A percentile compares a stretch with the other conserved stretches of the same genome.
These are phyloP conservation scores for Lasiommata megera DNA, from an alignment of 2,888 invertebrate species.

Conservation along the genomic window DNA sequence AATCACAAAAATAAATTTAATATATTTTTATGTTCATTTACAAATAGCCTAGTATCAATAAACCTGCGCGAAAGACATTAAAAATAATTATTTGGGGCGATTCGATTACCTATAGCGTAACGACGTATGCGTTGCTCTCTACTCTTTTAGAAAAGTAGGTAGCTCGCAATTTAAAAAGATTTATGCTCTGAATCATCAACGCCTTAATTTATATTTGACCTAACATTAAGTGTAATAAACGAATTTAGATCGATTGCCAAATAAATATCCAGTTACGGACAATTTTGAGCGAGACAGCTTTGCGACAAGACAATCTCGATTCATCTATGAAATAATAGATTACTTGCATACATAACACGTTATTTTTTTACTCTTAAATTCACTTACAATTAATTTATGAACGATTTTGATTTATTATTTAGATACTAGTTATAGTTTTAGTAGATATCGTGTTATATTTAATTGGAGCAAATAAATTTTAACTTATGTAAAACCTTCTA, in stretches of 20 bases:
- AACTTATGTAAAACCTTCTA: no score
- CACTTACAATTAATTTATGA: background rate
- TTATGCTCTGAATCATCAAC: constrained; percentile 25
- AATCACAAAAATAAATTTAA: no score
- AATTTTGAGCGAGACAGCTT: constrained; percentile 7
- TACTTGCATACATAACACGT: background rate
- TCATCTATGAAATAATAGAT: background rate
- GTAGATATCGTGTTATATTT: no score
- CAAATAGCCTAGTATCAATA: background rate
- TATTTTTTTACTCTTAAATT: background rate
- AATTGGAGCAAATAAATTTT: no score
- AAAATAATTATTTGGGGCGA: constrained; percentile 4
- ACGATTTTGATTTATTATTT: background rate
- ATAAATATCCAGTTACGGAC: constrained; percentile 26
- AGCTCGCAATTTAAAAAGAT: constrained; percentile 26
- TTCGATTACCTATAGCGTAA: background rate
- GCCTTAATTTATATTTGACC: constrained; percentile 29
- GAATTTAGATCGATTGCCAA: constrained; percentile 29
- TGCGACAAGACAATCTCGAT: constrained; percentile 13
- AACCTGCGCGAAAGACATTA: background rate
- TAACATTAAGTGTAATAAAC: constrained; percentile 28
- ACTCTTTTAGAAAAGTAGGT: constrained; percentile 2
- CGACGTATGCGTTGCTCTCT: background rate
- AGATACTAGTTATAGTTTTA: no score
- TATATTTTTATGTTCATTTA: background rate